Conservation (phyloP, 2,888 invertebrate genomes). For the Xestobium rufovillosum region DNA sequence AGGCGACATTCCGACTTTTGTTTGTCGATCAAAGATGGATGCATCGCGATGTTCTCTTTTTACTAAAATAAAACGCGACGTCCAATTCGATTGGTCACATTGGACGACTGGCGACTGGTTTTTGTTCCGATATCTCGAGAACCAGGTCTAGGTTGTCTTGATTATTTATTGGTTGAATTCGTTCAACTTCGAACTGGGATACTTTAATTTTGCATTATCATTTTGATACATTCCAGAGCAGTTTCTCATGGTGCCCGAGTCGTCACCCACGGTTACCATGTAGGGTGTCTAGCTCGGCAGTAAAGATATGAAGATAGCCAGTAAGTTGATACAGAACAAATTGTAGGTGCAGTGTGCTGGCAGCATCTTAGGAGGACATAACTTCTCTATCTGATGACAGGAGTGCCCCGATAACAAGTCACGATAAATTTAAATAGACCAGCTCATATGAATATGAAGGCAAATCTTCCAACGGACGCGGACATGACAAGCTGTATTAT, state of each 20-base stretch:
- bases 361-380: constrained; percentile 30
- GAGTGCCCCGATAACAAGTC: constrained; percentile 27
- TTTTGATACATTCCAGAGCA: too few species aligned
- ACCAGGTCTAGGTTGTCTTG: too few species aligned
- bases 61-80: constrained; percentile 30
- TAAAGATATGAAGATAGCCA: constrained; percentile 41
- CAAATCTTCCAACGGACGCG: too few species aligned
- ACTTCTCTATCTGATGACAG: constrained; percentile 37
- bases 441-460: constrained; percentile 18
- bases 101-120: constrained; percentile 40
- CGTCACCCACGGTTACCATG: constrained; percentile 34
- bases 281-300: constrained; percentile 35
- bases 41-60: constrained; percentile 26
- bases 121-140: constrained; percentile 31
- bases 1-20: too few species aligned
- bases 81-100: constrained; percentile 40
- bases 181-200: too few species aligned
- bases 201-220: too few species aligned
- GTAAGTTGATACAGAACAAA: constrained; percentile 42
- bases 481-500: too few species aligned
- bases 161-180: too few species aligned
- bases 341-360: constrained; percentile 39
- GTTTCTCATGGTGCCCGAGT: too few species aligned
- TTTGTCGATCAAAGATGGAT: constrained; percentile 30
- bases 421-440: constrained; percentile 22